Evolutionary conservation across 23 tunicate genomes (phyloP), one percentile per base, ranked within the genome.

Genomic region (Trididemnum clinides): DNA sequence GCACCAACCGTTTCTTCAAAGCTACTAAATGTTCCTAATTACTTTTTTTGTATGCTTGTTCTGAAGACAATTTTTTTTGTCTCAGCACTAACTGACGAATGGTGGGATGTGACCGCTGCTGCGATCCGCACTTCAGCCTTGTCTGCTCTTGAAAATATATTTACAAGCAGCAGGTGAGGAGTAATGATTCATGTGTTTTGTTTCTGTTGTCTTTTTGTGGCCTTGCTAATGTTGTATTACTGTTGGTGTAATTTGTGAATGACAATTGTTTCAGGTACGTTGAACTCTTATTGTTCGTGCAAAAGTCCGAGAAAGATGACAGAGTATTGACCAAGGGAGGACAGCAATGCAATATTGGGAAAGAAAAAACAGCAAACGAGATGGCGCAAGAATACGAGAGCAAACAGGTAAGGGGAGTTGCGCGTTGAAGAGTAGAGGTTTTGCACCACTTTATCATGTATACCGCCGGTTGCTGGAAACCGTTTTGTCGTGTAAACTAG

Each of bases 131-230:
- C 75, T 28, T 15, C 39, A 25, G 92, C 92, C 22, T 44, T 88
- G 0, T 74, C 87, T 2, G 78, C 87, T 1, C 57, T 88, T 33
- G 65, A 88, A 39, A 82, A 82, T 23, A 83, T 88, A 19, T 88
- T 88, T 54, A 88, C 87, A 20, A 82, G 87, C 71, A 88, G 92
- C 83, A 73, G 92, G 92, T 88, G 27, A 34, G 69, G 23, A 30
- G 20, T 10, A 59, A 59, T 15, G 21, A 3, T 59, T 59, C 25
- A 10, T n/a, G 54, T 44, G 10, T 10, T 44, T 44, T 7, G 54
- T 7, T 44, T 44, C 15, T 44, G 10, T 44, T 15, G 10, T 44
- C 12, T 44, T 44, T 44, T 44, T 7, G 10, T 44, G 54, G 15
- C 54, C 15, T 44, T 44, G 15, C 15, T 44, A n/a, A n/a, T n/a